A percentile compares a stretch with the other conserved stretches of the same genome.
These are phyloP conservation scores for Rana temporaria DNA, from an alignment of 2,113 vertebrate species.

Conservation along the genomic window DNA sequence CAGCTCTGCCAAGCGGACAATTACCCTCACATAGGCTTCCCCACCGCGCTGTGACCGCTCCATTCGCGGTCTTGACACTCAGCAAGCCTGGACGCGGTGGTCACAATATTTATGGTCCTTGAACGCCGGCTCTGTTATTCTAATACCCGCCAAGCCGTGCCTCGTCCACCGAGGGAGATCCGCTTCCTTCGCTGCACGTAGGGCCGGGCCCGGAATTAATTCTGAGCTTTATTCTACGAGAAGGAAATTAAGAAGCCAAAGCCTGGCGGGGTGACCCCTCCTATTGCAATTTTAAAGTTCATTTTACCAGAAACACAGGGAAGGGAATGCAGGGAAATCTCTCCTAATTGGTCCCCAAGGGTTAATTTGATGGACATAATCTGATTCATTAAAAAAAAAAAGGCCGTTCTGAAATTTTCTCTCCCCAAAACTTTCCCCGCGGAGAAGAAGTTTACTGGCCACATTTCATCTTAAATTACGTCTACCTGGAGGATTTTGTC, in stretches of 20 bases:
- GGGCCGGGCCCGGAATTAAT: background rate
- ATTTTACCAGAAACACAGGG: slow-evolving; percentile 41
- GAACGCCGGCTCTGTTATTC: slow-evolving; percentile 27
- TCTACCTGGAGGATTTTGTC: slow-evolving; percentile 24
- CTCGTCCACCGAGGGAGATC: background rate
- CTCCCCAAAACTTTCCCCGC: background rate
- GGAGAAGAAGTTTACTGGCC: slow-evolving; percentile 10
- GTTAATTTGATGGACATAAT: slow-evolving; percentile 53
- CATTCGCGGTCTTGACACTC: background rate
- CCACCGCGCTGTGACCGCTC: background rate
- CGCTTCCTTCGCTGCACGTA: background rate
- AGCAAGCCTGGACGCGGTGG: background rate
- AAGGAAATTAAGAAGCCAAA: slow-evolving; percentile 51
- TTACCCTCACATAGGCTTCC: background rate
- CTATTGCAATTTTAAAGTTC: slow-evolving; percentile 11
- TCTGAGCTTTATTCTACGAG: slow-evolving; percentile 24
- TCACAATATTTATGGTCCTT: background rate
- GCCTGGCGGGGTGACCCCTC: slow-evolving; percentile 9
- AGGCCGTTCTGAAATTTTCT: slow-evolving; percentile 14
- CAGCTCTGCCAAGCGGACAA: background rate
- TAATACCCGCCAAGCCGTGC: slow-evolving; percentile 1
- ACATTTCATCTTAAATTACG: background rate
- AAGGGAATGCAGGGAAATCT: slow-evolving; percentile 12
- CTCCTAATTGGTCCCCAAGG: slow-evolving; percentile 30
- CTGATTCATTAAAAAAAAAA: slow-evolving; percentile 33